Evolutionary conservation across 1,140 invertebrate species (phyloP).

Genomic region (Nephotettix cincticeps): DNA sequence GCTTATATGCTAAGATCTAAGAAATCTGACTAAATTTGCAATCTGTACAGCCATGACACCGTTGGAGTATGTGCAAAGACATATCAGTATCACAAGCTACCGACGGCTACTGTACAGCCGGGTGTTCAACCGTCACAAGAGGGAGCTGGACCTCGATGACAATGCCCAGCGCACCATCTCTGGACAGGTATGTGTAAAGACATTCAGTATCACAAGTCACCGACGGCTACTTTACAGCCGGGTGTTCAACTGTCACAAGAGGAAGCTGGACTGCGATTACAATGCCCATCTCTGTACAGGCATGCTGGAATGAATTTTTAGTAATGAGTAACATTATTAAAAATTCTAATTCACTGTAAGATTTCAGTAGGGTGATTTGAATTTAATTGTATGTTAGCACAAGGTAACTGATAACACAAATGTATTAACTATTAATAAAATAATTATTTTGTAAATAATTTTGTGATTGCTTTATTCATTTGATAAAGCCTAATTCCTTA

Average conservation of each 20-base stretch:
- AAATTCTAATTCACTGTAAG: no score
- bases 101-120: constrained; percentile 61
- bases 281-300: constrained; percentile 25
- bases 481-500: no score
- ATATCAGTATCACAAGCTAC: constrained; percentile 59
- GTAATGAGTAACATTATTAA: no score
- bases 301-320: no score
- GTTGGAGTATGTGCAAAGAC: constrained; percentile 59
- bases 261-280: constrained; percentile 44
- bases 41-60: constrained; percentile 54
- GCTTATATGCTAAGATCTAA: no score
- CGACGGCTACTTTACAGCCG: constrained; percentile 61
- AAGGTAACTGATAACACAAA: no score
- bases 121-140: constrained; percentile 52
- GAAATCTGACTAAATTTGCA: no score
- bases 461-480: no score
- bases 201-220: constrained; percentile 57
- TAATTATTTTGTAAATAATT: no score
- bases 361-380: no score
- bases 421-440: no score
- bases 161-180: constrained; percentile 14
- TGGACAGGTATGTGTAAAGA: constrained; percentile 24
- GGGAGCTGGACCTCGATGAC: constrained; percentile 45
- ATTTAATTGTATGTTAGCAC: no score
- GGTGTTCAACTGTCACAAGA: constrained; percentile 52